phyloP scores from a whole-genome alignment of 2,888 invertebrate genomes.

The Mylabris sibirica region DNA sequence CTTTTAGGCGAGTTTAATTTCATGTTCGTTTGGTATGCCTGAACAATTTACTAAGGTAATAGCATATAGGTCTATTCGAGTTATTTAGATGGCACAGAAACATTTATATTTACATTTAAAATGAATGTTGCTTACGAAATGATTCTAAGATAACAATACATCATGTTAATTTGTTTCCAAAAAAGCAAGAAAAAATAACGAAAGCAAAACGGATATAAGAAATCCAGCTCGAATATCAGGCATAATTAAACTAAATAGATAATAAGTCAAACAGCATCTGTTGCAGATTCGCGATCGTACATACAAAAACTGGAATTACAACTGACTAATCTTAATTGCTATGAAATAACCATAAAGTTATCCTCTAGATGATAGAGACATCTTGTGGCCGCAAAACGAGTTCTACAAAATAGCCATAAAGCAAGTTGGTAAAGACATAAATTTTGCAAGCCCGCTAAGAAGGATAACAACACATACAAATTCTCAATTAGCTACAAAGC shows the following conservation, averaged over 20 bases:
- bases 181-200: background rate
- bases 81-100: slow-evolving; percentile 28
- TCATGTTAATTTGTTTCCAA: background rate
- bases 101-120: slow-evolving; percentile 20
- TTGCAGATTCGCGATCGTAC: slow-evolving; percentile 53
- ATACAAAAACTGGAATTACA: slow-evolving; percentile 60
- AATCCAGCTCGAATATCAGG: background rate
- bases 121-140: slow-evolving; percentile 6
- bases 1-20: slow-evolving; percentile 60
- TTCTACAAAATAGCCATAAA: slow-evolving; percentile 61
- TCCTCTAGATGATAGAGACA: slow-evolving; percentile 62
- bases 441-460: slow-evolving; percentile 53
- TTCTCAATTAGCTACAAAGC: slow-evolving; percentile 57
- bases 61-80: slow-evolving; percentile 37
- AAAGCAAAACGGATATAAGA: background rate
- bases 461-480: slow-evolving; percentile 59
- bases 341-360: slow-evolving; percentile 61
- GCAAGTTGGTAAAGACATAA: slow-evolving; percentile 59
- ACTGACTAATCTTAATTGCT: slow-evolving; percentile 61
- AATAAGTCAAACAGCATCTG: slow-evolving; percentile 61
- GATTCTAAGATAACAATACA: background rate
- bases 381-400: slow-evolving; percentile 61
- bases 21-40: slow-evolving; percentile 52
- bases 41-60: slow-evolving; percentile 51
- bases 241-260: slow-evolving; percentile 29